phyloP scores from a whole-genome alignment of 2,888 invertebrate genomes.

The Synergus gifuensis region DNA sequence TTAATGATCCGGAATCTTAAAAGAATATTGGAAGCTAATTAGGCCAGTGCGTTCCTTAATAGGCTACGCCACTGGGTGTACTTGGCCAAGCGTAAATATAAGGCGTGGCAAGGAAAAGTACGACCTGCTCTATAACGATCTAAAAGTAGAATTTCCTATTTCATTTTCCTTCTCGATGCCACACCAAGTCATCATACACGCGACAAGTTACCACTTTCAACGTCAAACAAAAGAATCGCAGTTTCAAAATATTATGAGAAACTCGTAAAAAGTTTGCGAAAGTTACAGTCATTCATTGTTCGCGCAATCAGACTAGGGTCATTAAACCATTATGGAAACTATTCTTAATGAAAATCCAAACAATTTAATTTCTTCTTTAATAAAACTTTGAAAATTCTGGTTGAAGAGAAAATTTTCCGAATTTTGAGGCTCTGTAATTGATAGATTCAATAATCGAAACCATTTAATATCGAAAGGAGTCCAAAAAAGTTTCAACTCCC shows the following conservation, averaged over 20 bases:
- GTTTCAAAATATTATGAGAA: not conserved
- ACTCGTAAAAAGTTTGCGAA: not conserved
- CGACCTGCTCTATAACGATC: not conserved
- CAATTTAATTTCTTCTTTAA: no score
- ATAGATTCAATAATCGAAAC: no score
- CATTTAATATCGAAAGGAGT: no score
- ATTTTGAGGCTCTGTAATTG: no score
- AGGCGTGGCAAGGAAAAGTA: constrained; percentile 57
- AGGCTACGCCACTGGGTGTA: constrained; percentile 56
- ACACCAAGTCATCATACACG: not conserved
- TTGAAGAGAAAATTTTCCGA: no score
- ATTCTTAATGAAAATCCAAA: no score
- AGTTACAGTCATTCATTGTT: not conserved
- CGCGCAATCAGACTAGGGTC: not conserved
- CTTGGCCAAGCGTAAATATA: constrained; percentile 61
- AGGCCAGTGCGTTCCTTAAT: constrained; percentile 63
- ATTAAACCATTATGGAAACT: not conserved
- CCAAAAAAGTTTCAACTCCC: no score
- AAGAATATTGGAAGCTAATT: constrained; percentile 66
- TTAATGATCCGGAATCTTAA: constrained; percentile 64
- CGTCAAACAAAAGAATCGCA: not conserved
- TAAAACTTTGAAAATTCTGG: no score
- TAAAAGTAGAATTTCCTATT: constrained; percentile 27
- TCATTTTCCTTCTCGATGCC: not conserved
- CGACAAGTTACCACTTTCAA: not conserved